A percentile compares a stretch with the other conserved stretches of the same genome.
These are phyloP conservation scores for Telmatherina bonti DNA, from an alignment of 2,797 vertebrate species.

Conservation along the genomic window DNA sequence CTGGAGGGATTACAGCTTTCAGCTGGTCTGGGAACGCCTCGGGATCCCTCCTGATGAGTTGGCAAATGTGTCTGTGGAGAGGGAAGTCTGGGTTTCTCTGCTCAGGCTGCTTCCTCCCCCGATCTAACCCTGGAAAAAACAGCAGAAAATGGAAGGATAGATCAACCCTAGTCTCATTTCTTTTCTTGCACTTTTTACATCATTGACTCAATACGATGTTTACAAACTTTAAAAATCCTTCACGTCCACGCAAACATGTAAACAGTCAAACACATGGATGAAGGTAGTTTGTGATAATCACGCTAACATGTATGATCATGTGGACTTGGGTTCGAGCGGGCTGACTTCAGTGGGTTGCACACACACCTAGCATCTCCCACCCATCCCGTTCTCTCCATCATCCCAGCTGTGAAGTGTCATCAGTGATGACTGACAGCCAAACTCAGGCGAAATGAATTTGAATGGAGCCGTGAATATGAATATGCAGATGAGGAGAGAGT, in stretches of 20 bases:
- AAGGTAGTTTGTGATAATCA: slow-evolving; percentile 1
- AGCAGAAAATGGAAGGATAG: too few relatives aligned
- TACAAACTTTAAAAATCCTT: not conserved
- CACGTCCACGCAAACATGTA: not conserved
- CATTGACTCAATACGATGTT: not conserved
- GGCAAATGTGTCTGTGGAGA: too few relatives aligned
- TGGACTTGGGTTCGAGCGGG: not conserved
- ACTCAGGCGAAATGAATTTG: slow-evolving; percentile 53
- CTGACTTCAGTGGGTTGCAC: slow-evolving; percentile 4
- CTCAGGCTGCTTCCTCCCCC: too few relatives aligned
- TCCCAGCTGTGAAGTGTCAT: slow-evolving; percentile 66
- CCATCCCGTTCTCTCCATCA: slow-evolving; percentile 44
- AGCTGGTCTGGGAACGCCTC: too few relatives aligned
- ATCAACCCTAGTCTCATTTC: too few relatives aligned
- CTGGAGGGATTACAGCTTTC: too few relatives aligned
- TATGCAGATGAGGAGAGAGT: slow-evolving; percentile 63
- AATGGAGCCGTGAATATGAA: slow-evolving; percentile 57
- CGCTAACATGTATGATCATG: not conserved
- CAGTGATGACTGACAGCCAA: slow-evolving; percentile 65
- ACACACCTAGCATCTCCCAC: slow-evolving; percentile 22
- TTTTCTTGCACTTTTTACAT: too few relatives aligned
- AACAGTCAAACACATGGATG: slow-evolving; percentile 9
- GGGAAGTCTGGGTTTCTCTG: too few relatives aligned
- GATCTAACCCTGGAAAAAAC: too few relatives aligned
- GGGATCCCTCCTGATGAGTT: too few relatives aligned